Conservation (phyloP, 2,888 invertebrate genomes). For the Teinopalpus imperialis region DNA sequence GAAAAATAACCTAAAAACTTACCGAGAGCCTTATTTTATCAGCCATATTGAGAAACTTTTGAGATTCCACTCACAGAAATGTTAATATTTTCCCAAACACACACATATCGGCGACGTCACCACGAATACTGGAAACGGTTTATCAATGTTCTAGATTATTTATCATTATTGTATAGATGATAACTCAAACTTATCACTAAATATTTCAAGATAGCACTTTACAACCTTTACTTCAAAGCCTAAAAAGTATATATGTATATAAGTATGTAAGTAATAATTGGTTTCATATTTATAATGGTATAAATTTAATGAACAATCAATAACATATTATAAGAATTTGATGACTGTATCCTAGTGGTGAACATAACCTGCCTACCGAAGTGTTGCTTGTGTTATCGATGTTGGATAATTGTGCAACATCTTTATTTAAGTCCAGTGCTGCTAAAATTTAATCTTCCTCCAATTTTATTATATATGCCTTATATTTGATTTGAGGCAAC, state of each 20-base stretch:
- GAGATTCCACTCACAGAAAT: slow-evolving; percentile 56
- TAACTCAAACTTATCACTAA: slow-evolving; percentile 46
- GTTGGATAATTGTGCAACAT: too few species aligned
- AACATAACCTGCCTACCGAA: too few species aligned
- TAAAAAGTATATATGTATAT: too few species aligned
- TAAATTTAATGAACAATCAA: slow-evolving; percentile 23
- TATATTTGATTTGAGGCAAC: too few species aligned
- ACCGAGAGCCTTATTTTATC: slow-evolving; percentile 61
- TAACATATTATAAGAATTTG: too few species aligned
- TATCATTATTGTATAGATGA: slow-evolving; percentile 58
- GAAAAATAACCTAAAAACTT: slow-evolving; percentile 39
- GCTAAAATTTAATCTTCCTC: too few species aligned
- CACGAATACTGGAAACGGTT: slow-evolving; percentile 49
- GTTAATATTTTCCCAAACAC: slow-evolving; percentile 36
- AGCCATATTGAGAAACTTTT: slow-evolving; percentile 53
- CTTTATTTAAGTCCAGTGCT: too few species aligned
- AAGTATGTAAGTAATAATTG: too few species aligned
- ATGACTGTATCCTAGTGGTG: too few species aligned
- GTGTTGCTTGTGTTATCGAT: too few species aligned
- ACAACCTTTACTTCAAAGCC: slow-evolving; percentile 16
- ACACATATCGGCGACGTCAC: slow-evolving; percentile 41
- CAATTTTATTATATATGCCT: too few species aligned
- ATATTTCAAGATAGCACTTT: slow-evolving; percentile 51
- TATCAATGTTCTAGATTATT: slow-evolving; percentile 59
- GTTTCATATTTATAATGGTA: too few species aligned